Conservation (phyloP, 2,888 invertebrate genomes). For the Stenodera caucasica region DNA sequence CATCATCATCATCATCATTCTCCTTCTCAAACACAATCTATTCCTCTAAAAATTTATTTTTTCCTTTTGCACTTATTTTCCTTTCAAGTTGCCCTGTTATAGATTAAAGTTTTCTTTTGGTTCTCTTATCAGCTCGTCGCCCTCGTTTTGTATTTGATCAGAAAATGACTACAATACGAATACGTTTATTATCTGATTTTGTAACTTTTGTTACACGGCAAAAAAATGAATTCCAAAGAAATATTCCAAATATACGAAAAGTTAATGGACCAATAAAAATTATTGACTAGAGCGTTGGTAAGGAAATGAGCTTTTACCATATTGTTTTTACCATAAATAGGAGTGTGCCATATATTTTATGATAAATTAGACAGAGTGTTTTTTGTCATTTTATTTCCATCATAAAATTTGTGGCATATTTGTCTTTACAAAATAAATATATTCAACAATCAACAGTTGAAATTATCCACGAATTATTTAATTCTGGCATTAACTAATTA, state of each 20-base stretch:
- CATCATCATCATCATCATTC: background rate
- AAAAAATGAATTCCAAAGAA: conserved; percentile 6
- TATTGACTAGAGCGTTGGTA: background rate
- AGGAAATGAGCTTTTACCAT: background rate
- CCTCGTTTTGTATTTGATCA: conserved; percentile 30
- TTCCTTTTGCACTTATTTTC: conserved; percentile 7
- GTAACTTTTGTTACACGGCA: background rate
- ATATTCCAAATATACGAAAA: conserved; percentile 5
- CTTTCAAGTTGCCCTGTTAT: conserved; percentile 11
- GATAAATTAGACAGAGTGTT: background rate
- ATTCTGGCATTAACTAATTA: background rate
- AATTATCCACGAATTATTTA: too few relatives aligned
- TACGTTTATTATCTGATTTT: conserved; percentile 9
- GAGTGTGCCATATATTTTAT: background rate
- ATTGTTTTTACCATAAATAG: background rate
- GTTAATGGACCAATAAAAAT: conserved; percentile 22
- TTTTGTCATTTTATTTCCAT: background rate
- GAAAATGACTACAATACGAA: conserved; percentile 31
- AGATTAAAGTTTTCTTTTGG: conserved; percentile 30
- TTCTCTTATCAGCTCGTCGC: conserved; percentile 28
- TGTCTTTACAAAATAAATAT: too few relatives aligned
- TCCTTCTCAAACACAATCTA: background rate
- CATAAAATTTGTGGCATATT: too few relatives aligned
- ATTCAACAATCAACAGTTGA: too few relatives aligned
- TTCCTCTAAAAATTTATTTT: background rate